Percentiles rank a stretch among this genome's conserved stretches.
phyloP scores from a whole-genome alignment of 2,797 vertebrate genomes.

The Amblyraja radiata region DNA sequence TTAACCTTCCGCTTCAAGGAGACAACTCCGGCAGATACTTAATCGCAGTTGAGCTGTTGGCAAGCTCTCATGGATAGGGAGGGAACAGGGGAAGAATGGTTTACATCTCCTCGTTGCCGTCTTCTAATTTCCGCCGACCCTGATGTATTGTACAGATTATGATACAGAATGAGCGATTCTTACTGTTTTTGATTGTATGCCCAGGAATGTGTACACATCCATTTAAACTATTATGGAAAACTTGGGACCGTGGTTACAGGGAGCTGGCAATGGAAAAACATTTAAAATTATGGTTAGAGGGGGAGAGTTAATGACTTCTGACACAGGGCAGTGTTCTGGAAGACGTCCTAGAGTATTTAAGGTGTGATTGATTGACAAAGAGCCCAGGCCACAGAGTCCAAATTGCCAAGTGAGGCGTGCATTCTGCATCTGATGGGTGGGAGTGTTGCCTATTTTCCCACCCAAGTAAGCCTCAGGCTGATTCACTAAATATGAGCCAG shows the following conservation, averaged over 20 bases:
- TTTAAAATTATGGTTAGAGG: background rate
- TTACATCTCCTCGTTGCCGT: background rate
- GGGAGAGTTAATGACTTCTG: background rate
- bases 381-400: background rate
- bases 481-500: background rate
- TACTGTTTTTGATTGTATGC: background rate
- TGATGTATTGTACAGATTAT: background rate
- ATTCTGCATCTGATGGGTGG: background rate
- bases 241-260: background rate
- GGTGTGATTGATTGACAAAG: background rate
- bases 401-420: background rate
- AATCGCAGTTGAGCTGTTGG: background rate
- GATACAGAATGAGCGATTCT: background rate
- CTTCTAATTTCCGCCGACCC: background rate
- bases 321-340: background rate
- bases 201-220: slow-evolving; percentile 8
- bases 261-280: background rate
- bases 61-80: background rate
- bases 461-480: background rate
- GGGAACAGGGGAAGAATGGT: background rate
- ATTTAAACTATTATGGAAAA: slow-evolving; percentile 24
- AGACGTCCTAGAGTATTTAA: background rate
- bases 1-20: background rate
- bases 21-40: background rate
- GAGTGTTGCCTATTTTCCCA: background rate